A percentile compares a stretch with the other conserved stretches of the same genome.
Evolutionary conservation across 2,888 invertebrate genomes (phyloP).

Genomic region (Nezara viridula): DNA sequence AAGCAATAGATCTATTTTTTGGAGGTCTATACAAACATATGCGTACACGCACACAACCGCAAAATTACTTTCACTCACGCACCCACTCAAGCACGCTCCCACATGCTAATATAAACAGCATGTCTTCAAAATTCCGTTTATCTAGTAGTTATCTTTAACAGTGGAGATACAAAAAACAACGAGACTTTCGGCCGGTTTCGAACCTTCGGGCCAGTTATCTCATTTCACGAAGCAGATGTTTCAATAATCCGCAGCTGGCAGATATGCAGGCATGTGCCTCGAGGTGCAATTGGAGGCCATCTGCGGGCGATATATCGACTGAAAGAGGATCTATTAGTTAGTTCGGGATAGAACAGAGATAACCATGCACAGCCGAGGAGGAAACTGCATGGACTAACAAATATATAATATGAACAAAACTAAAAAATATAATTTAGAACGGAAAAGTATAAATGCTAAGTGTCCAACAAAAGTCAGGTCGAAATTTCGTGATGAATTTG

Average conservation of each 20-base stretch:
- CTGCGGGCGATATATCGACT: background rate
- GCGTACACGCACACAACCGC: background rate
- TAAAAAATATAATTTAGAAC: too few species aligned
- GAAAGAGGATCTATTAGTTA: too few species aligned
- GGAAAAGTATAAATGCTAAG: too few species aligned
- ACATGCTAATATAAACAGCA: background rate
- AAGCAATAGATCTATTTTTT: background rate
- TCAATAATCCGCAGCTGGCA: background rate
- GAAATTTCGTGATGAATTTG: too few species aligned
- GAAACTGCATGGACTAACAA: too few species aligned
- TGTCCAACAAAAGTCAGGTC: too few species aligned
- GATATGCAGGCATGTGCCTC: background rate
- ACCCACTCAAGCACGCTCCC: background rate
- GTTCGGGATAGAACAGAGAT: too few species aligned
- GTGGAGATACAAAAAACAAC: background rate
- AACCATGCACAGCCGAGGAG: too few species aligned
- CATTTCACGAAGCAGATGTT: background rate
- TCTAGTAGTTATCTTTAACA: background rate
- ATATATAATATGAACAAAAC: too few species aligned
- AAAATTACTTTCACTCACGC: too few species aligned
- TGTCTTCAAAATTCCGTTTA: background rate
- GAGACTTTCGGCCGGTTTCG: background rate
- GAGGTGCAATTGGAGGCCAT: slow-evolving; percentile 6
- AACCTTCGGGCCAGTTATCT: background rate
- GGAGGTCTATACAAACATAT: background rate